Base-by-base conservation (phyloP, 2,113 vertebrate genomes). In the Oostethus manadensis region DNA sequence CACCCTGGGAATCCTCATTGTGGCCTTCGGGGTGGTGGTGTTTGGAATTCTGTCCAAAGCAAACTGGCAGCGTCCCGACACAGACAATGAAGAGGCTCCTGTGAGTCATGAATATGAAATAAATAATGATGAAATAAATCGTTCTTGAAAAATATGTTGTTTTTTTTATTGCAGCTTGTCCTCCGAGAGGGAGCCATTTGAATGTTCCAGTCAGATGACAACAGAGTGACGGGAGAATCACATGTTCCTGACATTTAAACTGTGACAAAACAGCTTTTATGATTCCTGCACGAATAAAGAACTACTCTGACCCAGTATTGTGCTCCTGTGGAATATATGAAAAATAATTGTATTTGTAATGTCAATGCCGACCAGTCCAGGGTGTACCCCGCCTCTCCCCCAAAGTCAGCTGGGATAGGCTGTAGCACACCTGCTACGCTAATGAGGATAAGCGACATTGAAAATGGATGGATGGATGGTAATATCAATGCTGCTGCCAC, bases 1-100 rank as follows among this genome's bases (percentile, higher is more conserved):
- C 38, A 60, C 21, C 40, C 58, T 74, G 0, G 49, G 74, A 13
- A 1, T 61, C 44, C n/a, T 71, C 26, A 51, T 42, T 3, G 22
- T 66, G 46, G 62, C 49, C 23, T 73, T 72, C 49, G 64, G 64
- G 6, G 11, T 68, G 43, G 18, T 78, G 5, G 46, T 73, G 18
- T 54, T 75, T 40, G 58, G 63, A 55, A 70, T 75, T 51, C 60
- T 70, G 29, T 59, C 43, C 11, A 65, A 21, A 51, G 26, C 33
- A 14, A 47, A 62, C 23, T 79, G 64, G 57, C 42, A 23, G 56
- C 45, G 20, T 3, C 65, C 50, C 14, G 46, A 70, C 49, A 35
- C 43, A 15, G 14, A 58, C 1, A 1, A 4, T 10, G 59, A 69
- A 59, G 22, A 2, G 21, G 15, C 14, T 48, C 23, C 16, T 7